A percentile compares a stretch with the other conserved stretches of the same genome.
These are phyloP conservation scores for Ctenoplectra terminalis DNA, from an alignment of 1,140 invertebrate genomes.

Conservation along the genomic window DNA sequence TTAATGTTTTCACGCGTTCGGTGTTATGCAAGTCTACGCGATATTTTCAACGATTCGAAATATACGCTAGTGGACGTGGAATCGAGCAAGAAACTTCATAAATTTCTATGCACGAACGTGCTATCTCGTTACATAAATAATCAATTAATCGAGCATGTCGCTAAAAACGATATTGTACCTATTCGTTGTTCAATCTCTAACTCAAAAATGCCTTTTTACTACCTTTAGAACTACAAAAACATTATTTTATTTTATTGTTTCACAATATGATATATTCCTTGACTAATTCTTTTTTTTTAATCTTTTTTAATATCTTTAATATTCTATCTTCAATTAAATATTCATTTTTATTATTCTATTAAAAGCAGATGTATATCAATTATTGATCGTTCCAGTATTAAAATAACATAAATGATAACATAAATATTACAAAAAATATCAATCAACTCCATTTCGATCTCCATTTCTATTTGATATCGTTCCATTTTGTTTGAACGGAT, in stretches of 20 bases:
- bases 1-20: conserved; percentile 36
- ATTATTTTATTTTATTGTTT: too few relatives aligned
- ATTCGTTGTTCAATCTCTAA: not conserved
- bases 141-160: not conserved
- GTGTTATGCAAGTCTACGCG: conserved; percentile 9
- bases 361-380: too few relatives aligned
- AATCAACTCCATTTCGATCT: too few relatives aligned
- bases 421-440: too few relatives aligned
- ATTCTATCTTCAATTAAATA: too few relatives aligned
- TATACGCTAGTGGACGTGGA: not conserved
- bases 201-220: not conserved
- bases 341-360: too few relatives aligned
- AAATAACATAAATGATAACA: too few relatives aligned
- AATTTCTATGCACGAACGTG: not conserved
- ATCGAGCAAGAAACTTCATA: conserved; percentile 2
- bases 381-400: too few relatives aligned
- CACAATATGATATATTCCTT: too few relatives aligned
- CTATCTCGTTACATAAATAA: conserved; percentile 18
- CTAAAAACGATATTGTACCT: not conserved
- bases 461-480: not conserved
- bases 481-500: not conserved
- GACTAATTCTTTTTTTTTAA: too few relatives aligned
- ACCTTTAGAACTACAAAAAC: not conserved
- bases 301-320: too few relatives aligned
- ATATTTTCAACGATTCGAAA: conserved; percentile 18